Evolutionary conservation across 2,113 vertebrate genomes (phyloP), one percentile per base, ranked within the genome.

Genomic region (Gnathonemus longibarbis): DNA sequence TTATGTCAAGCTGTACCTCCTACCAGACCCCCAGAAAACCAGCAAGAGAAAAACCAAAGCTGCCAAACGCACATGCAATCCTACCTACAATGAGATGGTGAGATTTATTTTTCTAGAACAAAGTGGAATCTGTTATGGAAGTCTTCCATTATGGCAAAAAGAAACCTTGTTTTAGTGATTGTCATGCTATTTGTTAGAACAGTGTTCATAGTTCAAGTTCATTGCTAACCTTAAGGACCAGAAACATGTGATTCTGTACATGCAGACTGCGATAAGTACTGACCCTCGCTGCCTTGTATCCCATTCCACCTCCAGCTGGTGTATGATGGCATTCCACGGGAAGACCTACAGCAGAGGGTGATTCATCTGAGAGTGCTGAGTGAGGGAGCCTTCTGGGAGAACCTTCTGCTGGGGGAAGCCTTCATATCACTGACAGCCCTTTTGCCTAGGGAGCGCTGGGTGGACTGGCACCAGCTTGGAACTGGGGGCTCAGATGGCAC

Each of bases 81-180:
- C 98, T 84, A 99, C 98, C 48, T 99, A 99, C 94, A 99, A 99
- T 5, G 97, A 99, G 94, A 98, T 99, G 98, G 98, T 99, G 92
- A 8, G 49, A n/a, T 87, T 46, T 31, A 50, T 87, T 50, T 50
- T 53, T 27, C 50, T n/a, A 17, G 19, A 66, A 39, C 19, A 46
- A 31, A 50, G 13, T 48, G 85, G 85, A 53, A n/a, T 87, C 10
- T 87, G 9, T 48, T 3, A 50, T 48, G 83, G 83, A 84, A n/a
- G 24, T 84, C 21, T 24, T 84, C 15, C 49, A 53, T 39, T 27
- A 56, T 56, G 11, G 15, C 24, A 17, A 35, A 49, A 35, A 87
- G 85, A 87, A 17, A 35, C 10, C 13, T 87, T 5, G 13, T 39
- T 15, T 56, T 2, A 56, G 1, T 53, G 50, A 45, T 17, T 31